phyloP scores from a whole-genome alignment of 2,888 invertebrate species.

The Ormyrus thymus region DNA sequence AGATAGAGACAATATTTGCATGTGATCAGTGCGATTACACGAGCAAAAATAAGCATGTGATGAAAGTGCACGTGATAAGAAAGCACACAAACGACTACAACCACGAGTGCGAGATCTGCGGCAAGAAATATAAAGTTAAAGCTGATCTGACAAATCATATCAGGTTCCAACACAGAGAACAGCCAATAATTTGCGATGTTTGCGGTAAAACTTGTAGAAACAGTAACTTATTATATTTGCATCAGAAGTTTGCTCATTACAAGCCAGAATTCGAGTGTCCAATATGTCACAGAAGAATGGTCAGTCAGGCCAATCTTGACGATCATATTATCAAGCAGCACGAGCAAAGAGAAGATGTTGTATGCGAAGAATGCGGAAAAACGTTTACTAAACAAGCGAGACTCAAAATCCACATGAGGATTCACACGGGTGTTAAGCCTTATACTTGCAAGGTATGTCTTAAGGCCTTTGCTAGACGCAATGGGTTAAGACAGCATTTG shows the following conservation, averaged over 20 bases:
- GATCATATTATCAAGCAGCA: constrained; percentile 66
- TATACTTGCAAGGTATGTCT: constrained; percentile 60
- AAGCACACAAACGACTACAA: constrained; percentile 66
- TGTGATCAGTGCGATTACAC: constrained; percentile 64
- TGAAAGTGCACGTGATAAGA: constrained; percentile 67
- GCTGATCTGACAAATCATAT: constrained; percentile 69
- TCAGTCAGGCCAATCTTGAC: constrained; percentile 66
- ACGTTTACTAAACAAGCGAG: constrained; percentile 60
- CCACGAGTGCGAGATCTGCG: constrained; percentile 65
- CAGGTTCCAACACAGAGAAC: constrained; percentile 68
- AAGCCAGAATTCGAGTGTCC: constrained; percentile 67
- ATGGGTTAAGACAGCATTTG: constrained; percentile 68
- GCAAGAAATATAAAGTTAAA: constrained; percentile 70
- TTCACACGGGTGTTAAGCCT: constrained; percentile 62
- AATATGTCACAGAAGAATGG: constrained; percentile 66
- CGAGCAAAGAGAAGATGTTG: constrained; percentile 59
- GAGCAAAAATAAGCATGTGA: constrained; percentile 63
- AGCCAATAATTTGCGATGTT: constrained; percentile 68
- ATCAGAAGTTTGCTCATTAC: constrained; percentile 69
- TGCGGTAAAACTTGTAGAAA: constrained; percentile 70
- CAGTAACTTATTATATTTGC: constrained; percentile 68
- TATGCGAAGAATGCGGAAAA: constrained; percentile 65
- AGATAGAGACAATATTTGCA: neutral
- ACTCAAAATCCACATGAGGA: constrained; percentile 61
- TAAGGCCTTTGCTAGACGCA: constrained; percentile 59